Evolutionary conservation across 2,113 vertebrate genomes (phyloP), one percentile per base, ranked within the genome.

Genomic region (Enhydra lutris): DNA sequence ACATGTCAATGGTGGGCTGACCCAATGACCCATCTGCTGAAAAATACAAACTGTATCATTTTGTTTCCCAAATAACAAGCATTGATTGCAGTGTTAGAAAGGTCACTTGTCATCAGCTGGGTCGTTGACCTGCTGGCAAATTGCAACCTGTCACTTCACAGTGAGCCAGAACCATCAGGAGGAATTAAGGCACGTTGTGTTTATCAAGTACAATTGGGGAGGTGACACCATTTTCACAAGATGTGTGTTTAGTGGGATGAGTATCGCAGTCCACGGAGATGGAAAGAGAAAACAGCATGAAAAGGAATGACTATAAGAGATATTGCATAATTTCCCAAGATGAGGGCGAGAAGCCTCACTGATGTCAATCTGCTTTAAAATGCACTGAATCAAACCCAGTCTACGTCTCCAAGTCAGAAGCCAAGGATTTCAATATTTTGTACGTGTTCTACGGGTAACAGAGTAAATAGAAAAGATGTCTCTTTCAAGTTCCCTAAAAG

Each of bases 31-130:
- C 23, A 52, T 52, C 83, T 8, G 6, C 88, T 91, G 57, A 98
- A 94, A 97, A 97, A 95, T 94, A 96, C 97, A 97, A 96, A 97
- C 91, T 95, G 93, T 92, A 95, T 96, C 97, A 97, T 97, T 97
- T 96, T 97, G 97, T 98, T 97, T 98, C 85, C 95, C 94, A 97
- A 97, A 97, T 97, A 97, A 96, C 89, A 91, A 93, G 95, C 97
- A 97, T 57, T 96, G 97, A 98, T 83, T 97, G 88, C 95, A 93
- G 85, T 63, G 93, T 82, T 82, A 89, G 81, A 98, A 98, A 98
- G 97, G 96, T 97, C 94, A 95, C 85, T 93, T 96, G 89, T 98
- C 95, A 97, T 97, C 76, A 87, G 91, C 45, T 95, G 88, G 63
- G 95, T 78, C 2, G 17, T 20, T 97, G 97, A 97, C 93, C 94